Conservation (phyloP, 2,888 invertebrate species). For the Drosophila anomelani region DNA sequence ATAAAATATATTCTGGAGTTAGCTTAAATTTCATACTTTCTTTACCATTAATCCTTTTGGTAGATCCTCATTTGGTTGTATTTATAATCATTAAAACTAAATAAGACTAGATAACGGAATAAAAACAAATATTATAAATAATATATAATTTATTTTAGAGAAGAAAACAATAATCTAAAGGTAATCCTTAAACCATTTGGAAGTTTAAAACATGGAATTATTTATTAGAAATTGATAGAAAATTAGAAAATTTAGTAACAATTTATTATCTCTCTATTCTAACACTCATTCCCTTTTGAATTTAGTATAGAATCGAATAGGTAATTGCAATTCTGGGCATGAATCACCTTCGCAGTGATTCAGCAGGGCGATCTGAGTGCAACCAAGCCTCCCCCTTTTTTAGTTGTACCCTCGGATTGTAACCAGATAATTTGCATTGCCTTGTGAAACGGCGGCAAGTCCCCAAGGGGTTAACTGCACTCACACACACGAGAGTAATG, state of each 20-base stretch:
- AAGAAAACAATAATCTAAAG: not conserved
- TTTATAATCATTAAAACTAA: not conserved
- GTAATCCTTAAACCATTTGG: not conserved
- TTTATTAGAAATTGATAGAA: not conserved
- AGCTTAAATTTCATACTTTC: not conserved
- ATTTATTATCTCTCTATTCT: not conserved
- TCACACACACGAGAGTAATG: not conserved
- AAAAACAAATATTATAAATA: not conserved
- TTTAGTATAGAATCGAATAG: not conserved
- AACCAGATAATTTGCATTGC: slow-evolving; percentile 36
- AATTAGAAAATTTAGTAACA: not conserved
- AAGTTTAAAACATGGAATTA: not conserved
- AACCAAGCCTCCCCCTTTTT: slow-evolving; percentile 26
- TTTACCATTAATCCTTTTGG: not conserved
- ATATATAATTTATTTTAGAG: not conserved
- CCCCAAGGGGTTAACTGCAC: slow-evolving; percentile 19
- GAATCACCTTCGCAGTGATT: slow-evolving; percentile 29
- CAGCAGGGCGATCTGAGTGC: slow-evolving; percentile 30
- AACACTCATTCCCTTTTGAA: not conserved
- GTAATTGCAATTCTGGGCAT: slow-evolving; percentile 11
- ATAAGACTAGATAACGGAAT: not conserved
- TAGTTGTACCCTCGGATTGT: slow-evolving; percentile 10
- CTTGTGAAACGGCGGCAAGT: slow-evolving; percentile 28
- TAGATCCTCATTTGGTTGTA: not conserved
- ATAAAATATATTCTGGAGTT: not conserved